Conservation (phyloP, 2,888 invertebrate genomes). For the Mystacides longicornis region DNA sequence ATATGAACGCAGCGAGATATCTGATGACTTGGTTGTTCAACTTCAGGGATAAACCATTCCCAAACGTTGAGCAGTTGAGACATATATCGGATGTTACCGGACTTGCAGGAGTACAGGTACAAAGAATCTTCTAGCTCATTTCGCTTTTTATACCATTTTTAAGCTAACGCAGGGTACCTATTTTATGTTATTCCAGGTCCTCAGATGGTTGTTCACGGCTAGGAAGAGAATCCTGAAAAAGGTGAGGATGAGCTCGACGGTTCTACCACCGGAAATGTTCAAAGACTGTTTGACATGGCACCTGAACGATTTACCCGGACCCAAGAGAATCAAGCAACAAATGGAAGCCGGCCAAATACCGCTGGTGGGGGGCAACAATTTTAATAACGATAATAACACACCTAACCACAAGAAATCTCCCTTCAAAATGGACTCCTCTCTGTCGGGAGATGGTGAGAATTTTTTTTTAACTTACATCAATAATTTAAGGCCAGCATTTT, state of each 20-base stretch:
- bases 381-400: background rate
- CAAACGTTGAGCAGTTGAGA: background rate
- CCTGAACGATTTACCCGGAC: background rate
- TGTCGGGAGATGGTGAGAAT: background rate
- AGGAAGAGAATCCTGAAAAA: background rate
- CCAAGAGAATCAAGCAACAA: background rate
- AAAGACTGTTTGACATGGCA: background rate
- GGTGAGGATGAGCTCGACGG: background rate
- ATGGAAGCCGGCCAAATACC: background rate
- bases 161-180: too few species aligned
- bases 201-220: background rate
- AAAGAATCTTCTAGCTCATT: too few species aligned
- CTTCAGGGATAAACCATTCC: background rate
- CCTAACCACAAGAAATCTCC: background rate
- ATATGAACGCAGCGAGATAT: background rate
- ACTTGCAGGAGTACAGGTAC: background rate
- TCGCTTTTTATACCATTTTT: too few species aligned
- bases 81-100: background rate
- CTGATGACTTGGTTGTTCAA: background rate
- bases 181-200: background rate
- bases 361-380: background rate
- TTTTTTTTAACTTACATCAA: background rate
- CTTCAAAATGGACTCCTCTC: background rate
- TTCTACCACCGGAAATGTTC: background rate
- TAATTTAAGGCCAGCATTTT: too few species aligned